phyloP scores from a whole-genome alignment of 1,140 invertebrate genomes.

The Metaphire vulgaris region DNA sequence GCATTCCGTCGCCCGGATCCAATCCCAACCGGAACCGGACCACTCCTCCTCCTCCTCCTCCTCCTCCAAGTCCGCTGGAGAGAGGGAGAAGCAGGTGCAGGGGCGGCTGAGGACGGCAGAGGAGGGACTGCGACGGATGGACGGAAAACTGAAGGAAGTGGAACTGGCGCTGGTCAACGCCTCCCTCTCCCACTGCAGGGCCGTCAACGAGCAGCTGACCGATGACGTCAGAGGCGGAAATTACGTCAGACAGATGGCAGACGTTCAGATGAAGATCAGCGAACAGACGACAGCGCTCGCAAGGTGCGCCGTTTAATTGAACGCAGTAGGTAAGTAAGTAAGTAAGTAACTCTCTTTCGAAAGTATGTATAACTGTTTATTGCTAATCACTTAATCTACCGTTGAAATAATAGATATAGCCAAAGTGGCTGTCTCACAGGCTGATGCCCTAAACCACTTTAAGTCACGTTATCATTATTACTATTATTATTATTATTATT shows the following conservation, averaged over 20 bases:
- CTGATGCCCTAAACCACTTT: too few relatives aligned
- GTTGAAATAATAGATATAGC: too few relatives aligned
- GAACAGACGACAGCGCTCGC: neutral
- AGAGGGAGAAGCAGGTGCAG: neutral
- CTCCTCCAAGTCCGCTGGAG: too few relatives aligned
- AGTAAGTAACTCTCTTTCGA: too few relatives aligned
- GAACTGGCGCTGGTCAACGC: neutral
- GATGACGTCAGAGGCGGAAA: neutral
- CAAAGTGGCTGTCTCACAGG: too few relatives aligned
- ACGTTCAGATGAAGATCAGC: neutral
- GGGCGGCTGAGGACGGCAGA: neutral
- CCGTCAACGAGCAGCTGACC: neutral
- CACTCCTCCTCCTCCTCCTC: too few relatives aligned
- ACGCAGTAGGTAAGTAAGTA: too few relatives aligned
- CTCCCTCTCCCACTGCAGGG: neutral
- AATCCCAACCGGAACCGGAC: neutral
- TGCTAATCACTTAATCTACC: too few relatives aligned
- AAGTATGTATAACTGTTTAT: too few relatives aligned
- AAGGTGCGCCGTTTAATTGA: too few relatives aligned
- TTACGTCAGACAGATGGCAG: neutral
- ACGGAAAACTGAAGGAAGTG: neutral
- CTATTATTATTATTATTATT: too few relatives aligned
- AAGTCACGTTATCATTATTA: too few relatives aligned
- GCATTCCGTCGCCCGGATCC: neutral
- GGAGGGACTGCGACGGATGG: neutral